Evolutionary conservation across 37 sponge, comb jelly and placozoan species (phyloP), one percentile per base, ranked within the genome.

Genomic region (Amphimedon queenslandica): DNA sequence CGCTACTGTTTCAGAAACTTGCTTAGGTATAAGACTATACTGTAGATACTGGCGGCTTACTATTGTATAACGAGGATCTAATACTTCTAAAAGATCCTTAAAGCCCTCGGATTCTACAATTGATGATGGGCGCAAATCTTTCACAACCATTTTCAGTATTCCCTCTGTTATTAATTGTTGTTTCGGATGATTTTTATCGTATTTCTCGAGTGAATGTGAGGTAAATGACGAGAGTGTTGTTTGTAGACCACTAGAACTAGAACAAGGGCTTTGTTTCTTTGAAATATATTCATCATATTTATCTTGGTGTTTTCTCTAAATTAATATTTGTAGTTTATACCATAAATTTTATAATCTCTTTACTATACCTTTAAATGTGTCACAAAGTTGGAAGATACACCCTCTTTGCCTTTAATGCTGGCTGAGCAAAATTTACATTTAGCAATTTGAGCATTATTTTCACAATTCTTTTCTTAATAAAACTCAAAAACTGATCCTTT

Each of bases 71-170:
- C 51, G 42, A 27, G 71, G 71, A 3, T 70, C 71, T 8, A 70
- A 13, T n/a, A 70, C 4, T 37, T 20, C 20, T 20, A 70, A 2
- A 5, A 70, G 51, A 37, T 70, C 51, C 20, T 42, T 21, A 40
- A 70, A 70, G 24, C 71, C 71, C 51, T 38, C 28, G 4, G 24
- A 40, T 3, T 70, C 71, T 21, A 70, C 71, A 4, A 70, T 70
- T n/a, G 24, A 3, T 23, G 27, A 25, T 36, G 71, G 71, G 25
- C 23, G 42, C 28, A 70, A 3, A 40, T 70, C 71, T 40, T 25
- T 70, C 16, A 70, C 4, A 28, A 70, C 40, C 71, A 70, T 70
- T 70, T 70, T 41, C 2, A 40, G 20, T 27, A 70, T 38, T 5
- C 42, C 71, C 24, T 40, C 28, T 8, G 71, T 28, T 40, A 40